phyloP scores from a whole-genome alignment of 2,888 invertebrate species.

The Chalcosyrphus nemorum region DNA sequence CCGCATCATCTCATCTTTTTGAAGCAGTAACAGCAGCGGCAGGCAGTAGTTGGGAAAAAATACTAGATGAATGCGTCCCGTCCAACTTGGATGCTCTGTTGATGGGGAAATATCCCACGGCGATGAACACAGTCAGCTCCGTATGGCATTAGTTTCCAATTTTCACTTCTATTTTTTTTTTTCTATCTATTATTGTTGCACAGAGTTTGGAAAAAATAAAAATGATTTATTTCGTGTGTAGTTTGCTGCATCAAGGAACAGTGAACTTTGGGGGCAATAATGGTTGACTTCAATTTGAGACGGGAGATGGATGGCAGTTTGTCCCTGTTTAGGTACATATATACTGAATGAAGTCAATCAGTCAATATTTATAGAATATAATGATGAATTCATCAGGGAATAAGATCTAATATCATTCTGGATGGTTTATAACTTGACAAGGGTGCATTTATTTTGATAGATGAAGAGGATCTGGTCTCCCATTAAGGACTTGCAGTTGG shows the following conservation, averaged over 20 bases:
- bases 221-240: conserved; percentile 45
- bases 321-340: conserved; percentile 15
- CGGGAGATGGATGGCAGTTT: conserved; percentile 31
- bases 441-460: too few relatives aligned
- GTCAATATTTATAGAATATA: too few relatives aligned
- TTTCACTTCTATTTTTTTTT: conserved; percentile 38
- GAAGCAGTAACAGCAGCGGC: conserved; percentile 14
- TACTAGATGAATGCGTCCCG: conserved; percentile 44
- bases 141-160: conserved; percentile 60
- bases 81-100: conserved; percentile 59
- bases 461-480: too few relatives aligned
- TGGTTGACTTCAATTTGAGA: conserved; percentile 15
- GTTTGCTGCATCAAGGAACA: conserved; percentile 28
- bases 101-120: conserved; percentile 71
- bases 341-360: conserved; percentile 29
- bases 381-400: neutral
- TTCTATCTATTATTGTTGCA: conserved; percentile 37
- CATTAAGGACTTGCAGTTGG: too few relatives aligned
- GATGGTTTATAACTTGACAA: too few relatives aligned
- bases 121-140: conserved; percentile 46
- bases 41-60: conserved; percentile 21
- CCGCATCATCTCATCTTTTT: conserved; percentile 24
- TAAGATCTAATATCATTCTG: neutral
- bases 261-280: conserved; percentile 24
- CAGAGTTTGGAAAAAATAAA: conserved; percentile 40